Evolutionary conservation across 2,113 vertebrate genomes (phyloP), one percentile per base, ranked within the genome.

Genomic region (Alouatta palliata): DNA sequence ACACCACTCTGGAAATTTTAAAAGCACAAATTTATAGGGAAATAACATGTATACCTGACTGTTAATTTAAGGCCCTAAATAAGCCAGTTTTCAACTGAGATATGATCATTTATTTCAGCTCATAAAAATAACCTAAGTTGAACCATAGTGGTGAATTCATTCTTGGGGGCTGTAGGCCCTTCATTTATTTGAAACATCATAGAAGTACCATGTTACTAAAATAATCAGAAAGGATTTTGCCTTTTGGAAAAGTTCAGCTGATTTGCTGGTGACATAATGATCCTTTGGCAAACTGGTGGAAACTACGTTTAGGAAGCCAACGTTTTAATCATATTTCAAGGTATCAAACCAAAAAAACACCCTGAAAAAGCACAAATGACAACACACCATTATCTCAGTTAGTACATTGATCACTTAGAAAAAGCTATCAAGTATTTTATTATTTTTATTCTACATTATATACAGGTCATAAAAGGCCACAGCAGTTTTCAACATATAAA

Each of bases 381-480:
- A 92, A 94, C 35, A 97, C 88, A 92, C 32, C 86, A 92, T 93
- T 82, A 88, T 91, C 85, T 76, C 49, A 86, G 25, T 54, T 56
- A 90, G 25, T 54, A 89, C 56, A 92, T 84, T 87, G 97, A 79
- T 97, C 97, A 98, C 95, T 98, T 98, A 98, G 97, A 97, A 98
- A 99, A 99, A 98, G 97, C 98, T 98, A 98, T 98, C 98, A 98
- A 98, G 98, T 98, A 96, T 97, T 98, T 99, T 99, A 98, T 98
- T 98, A 98, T 98, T 98, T 64, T 96, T 98, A 99, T 98, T 99
- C 98, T 99, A 99, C 99, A 99, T 96, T 99, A 99, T 99, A 97
- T 99, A 99, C 99, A 99, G 96, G 95, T 98, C 98, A 97, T 98
- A 98, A 98, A 99, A 99, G 99, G 99, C 99, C 99, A 99, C 99